A percentile compares a stretch with the other conserved stretches of the same genome.
phyloP scores from a whole-genome alignment of 2,888 invertebrate genomes.

The Apamea monoglypha region DNA sequence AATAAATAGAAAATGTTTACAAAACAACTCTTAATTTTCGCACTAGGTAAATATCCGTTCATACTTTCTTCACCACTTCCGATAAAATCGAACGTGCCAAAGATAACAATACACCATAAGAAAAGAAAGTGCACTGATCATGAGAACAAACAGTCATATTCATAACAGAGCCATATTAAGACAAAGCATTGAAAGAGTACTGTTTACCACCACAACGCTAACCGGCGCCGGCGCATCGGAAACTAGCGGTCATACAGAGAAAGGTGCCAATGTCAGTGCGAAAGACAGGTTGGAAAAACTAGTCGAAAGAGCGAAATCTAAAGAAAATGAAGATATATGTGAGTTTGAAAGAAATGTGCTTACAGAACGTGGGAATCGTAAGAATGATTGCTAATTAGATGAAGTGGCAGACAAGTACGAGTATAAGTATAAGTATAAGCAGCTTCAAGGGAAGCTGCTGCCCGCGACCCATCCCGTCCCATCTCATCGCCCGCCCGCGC shows the following conservation, averaged over 20 bases:
- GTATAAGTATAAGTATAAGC: too few species aligned
- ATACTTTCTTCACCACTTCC: conserved; percentile 30
- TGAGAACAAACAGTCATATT: conserved; percentile 58
- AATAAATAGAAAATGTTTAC: neutral
- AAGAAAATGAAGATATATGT: conserved; percentile 20
- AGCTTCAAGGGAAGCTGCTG: too few species aligned
- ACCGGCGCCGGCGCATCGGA: conserved; percentile 43
- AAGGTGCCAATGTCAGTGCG: conserved; percentile 61
- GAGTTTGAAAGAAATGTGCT: conserved; percentile 3
- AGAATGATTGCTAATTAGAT: conserved; percentile 25
- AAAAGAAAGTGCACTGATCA: conserved; percentile 63
- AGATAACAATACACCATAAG: conserved; percentile 51
- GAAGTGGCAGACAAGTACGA: neutral
- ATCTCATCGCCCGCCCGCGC: too few species aligned
- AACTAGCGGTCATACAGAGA: conserved; percentile 58
- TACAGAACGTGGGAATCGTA: neutral
- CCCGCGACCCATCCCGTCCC: too few species aligned
- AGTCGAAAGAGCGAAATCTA: conserved; percentile 32
- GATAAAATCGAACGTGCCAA: conserved; percentile 62
- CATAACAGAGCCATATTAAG: conserved; percentile 57
- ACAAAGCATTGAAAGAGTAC: conserved; percentile 50
- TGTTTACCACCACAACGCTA: conserved; percentile 56
- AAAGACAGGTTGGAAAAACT: conserved; percentile 43
- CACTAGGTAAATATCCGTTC: neutral
- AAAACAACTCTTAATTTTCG: neutral